Evolutionary conservation across 2,888 invertebrate species (phyloP), one percentile per base, ranked within the genome.

Genomic region (Diaperis boleti): DNA sequence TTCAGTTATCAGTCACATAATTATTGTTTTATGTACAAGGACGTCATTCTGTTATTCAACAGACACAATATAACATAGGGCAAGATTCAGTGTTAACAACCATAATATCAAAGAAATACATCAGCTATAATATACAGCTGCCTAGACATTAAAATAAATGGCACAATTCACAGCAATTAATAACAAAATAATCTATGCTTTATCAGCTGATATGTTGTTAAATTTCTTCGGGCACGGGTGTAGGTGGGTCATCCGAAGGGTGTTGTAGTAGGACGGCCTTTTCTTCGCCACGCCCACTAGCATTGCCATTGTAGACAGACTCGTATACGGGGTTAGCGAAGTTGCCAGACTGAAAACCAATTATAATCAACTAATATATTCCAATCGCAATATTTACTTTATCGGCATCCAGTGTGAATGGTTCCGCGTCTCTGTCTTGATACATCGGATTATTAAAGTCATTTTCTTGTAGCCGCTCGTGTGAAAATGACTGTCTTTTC

Each of bases 251-350:
- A 62, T 85, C 85, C 59, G 83, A 83, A 14, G 80, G 78, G 65
- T 83, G 83, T 70, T 86, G 85, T 54, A 86, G 74, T 59, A 86
- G 73, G 2, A 85, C 84, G 61, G 86, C 84, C 47, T 86, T 82
- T 74, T 86, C 86, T 68, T 86, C 86, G 5, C 80, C 81, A 3
- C 78, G 83, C 10, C 78, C 82, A 8, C 76, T 82, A 5, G 75
- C 82, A 55, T 76, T 74, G 33, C 80, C 79, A 66, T 82, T 85
- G 81, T 91, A 93, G 84, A 92, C 89, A 47, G 91, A 91, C 75
- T 94, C 94, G 82, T 94, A 94, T 41, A 94, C 91, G 0, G 94
- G 94, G 82, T 94, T 94, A 13, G 91, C 91, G 83, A 93, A 94
- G 82, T 93, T 92, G 18, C 89, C 89, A 67, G 87, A 86, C 80